Base-by-base conservation (phyloP, 1,140 invertebrate genomes). In the Marisa cornuarietis region DNA sequence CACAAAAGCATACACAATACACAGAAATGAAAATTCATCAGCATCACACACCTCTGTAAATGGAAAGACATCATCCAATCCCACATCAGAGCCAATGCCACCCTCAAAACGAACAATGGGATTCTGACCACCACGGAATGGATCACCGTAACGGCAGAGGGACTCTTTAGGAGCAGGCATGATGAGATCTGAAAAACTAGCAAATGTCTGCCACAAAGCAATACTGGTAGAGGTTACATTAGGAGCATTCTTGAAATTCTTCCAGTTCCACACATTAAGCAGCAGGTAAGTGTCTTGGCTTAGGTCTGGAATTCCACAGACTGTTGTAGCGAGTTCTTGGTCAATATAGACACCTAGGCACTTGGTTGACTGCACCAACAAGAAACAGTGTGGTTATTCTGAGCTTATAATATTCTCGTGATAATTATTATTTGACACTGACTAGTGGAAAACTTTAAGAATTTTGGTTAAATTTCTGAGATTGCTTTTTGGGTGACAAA, bases 221-320 rank as follows among this genome's bases (percentile, higher is more conserved):
- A 72, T 26, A 3, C 52, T 54, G 20, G 49, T 5, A 24, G 7
- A 20, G 16, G 58, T 22, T 22, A 10, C 52, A 26, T 20, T 13
- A 18, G 24, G 14, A 3, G 63, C 75, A 26, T 82, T 82, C 6
- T 85, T 22, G 65, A 66, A 65, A 65, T 84, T 85, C 51, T 86
- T 83, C 65, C 82, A 83, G 63, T 83, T 85, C 65, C 80, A 85
- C 0, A 84, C 81, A 62, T 81, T 75, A 31, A 86, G 58, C 13
- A 83, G n/a, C 4, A 86, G 72, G 0, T 79, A 18, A 20, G 85
- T 85, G 31, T 80, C 31, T 18, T 24, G 22, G 20, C 72, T 75
- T 26, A 86, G 79, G 65, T 79, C 62, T 31, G 83, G 79, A 52
- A 86, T 82, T 9, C 83, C 83, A 83, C 85, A 86, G 26, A 84